Percentiles rank a stretch among this genome's conserved stretches.
Evolutionary conservation across 2,888 invertebrate species (phyloP).

Genomic region (Panzeria rudis): DNA sequence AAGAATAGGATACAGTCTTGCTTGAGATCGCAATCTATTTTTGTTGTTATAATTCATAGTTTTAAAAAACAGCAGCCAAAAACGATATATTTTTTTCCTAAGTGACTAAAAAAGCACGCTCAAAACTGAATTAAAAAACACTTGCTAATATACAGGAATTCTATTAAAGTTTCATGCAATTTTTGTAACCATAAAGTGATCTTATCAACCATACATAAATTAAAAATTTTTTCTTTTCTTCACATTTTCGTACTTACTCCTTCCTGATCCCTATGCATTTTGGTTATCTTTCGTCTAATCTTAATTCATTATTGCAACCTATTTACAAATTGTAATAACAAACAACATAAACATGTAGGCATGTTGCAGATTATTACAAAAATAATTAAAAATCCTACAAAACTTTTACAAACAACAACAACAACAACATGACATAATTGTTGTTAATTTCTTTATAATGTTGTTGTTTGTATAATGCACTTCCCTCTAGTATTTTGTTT

Average conservation of each 20-base stretch:
- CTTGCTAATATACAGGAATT: neutral
- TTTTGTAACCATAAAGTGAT: too few relatives aligned
- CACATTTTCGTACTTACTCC: too few relatives aligned
- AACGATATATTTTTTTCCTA: too few relatives aligned
- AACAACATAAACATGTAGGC: conserved; percentile 12
- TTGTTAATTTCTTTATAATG: conserved; percentile 58
- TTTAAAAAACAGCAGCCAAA: too few relatives aligned
- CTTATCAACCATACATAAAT: too few relatives aligned
- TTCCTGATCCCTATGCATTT: neutral
- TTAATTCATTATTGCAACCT: conserved; percentile 38
- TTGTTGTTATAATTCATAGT: too few relatives aligned
- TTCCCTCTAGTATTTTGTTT: conserved; percentile 3
- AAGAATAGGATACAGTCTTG: too few relatives aligned
- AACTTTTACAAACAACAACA: conserved; percentile 48
- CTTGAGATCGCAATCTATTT: too few relatives aligned
- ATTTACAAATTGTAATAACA: conserved; percentile 39
- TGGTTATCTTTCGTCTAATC: conserved; percentile 19
- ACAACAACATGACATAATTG: conserved; percentile 64
- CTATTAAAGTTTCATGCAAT: too few relatives aligned
- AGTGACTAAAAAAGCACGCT: too few relatives aligned
- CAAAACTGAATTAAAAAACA: too few relatives aligned
- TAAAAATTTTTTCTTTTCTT: too few relatives aligned
- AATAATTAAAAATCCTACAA: conserved; percentile 64
- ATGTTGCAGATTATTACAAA: conserved; percentile 52
- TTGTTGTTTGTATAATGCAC: conserved; percentile 34